phyloP scores from a whole-genome alignment of 2,888 invertebrate species.

The Thecocarcelia acutangulata region DNA sequence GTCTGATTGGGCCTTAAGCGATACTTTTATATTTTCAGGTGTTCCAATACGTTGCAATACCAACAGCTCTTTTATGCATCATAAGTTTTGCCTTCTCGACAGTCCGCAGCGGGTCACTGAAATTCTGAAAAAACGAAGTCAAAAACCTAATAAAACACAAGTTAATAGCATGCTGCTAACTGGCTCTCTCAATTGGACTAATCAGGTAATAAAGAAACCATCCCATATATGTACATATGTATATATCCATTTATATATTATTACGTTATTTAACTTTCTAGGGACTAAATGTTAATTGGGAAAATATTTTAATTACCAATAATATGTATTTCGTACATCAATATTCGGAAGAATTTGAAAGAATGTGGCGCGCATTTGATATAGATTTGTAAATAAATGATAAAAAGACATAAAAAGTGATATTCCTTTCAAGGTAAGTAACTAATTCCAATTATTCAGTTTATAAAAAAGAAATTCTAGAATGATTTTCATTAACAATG shows the following conservation, averaged over 20 bases:
- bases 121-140: slow-evolving; percentile 59
- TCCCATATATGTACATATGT: too few species aligned
- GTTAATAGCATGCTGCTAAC: slow-evolving; percentile 71
- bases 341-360: slow-evolving; percentile 76
- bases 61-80: slow-evolving; percentile 77
- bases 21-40: slow-evolving; percentile 68
- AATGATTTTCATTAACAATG: too few species aligned
- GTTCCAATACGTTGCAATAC: slow-evolving; percentile 74
- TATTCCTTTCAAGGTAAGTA: slow-evolving; percentile 9
- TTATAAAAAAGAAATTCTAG: too few species aligned
- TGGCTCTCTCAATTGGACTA: slow-evolving; percentile 79
- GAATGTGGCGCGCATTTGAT: slow-evolving; percentile 77
- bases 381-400: slow-evolving; percentile 41
- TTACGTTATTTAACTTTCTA: slow-evolving; percentile 56
- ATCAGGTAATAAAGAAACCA: slow-evolving; percentile 69
- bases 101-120: slow-evolving; percentile 71
- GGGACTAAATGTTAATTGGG: slow-evolving; percentile 79
- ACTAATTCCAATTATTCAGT: too few species aligned
- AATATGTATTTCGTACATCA: slow-evolving; percentile 68
- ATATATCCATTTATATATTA: too few species aligned
- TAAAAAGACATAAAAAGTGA: neutral
- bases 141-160: slow-evolving; percentile 48
- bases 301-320: slow-evolving; percentile 77
- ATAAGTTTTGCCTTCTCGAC: slow-evolving; percentile 79
- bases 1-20: too few species aligned